Conservation (phyloP, 2,797 vertebrate genomes). For the Sternotherus odoratus region DNA sequence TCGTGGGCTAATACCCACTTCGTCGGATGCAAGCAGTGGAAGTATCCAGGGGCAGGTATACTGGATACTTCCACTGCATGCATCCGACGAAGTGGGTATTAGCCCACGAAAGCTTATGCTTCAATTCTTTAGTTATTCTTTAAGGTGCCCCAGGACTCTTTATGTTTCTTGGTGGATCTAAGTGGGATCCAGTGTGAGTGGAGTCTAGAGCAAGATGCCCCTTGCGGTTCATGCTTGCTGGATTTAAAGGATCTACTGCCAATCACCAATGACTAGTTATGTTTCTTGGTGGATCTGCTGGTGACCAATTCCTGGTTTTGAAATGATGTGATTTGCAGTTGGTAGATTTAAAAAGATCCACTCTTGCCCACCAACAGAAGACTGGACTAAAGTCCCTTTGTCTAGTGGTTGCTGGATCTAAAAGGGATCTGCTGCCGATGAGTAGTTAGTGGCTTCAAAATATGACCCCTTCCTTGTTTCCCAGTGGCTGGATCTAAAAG, state of each 20-base stretch:
- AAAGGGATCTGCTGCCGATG: not conserved
- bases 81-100: too few relatives aligned
- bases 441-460: not conserved
- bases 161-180: not conserved
- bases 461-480: not conserved
- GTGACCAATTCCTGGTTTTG: not conserved
- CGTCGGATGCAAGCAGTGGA: too few relatives aligned
- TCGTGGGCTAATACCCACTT: too few relatives aligned
- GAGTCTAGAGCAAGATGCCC: not conserved
- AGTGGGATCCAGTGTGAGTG: not conserved
- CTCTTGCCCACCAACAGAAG: not conserved
- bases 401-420: not conserved
- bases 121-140: too few relatives aligned
- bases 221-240: not conserved
- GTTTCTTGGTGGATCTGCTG: not conserved
- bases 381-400: not conserved
- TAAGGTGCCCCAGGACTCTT: too few relatives aligned
- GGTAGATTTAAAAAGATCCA: not conserved
- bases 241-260: not conserved
- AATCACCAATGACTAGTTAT: not conserved
- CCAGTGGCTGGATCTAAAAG: not conserved
- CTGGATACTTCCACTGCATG: too few relatives aligned
- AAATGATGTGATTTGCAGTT: not conserved
- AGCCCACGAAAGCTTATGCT: too few relatives aligned
- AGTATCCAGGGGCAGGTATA: too few relatives aligned